Percentiles rank a stretch among this genome's conserved stretches.
These are phyloP conservation scores for Mallotus villosus DNA, from an alignment of 2,797 vertebrate species.

Conservation along the genomic window DNA sequence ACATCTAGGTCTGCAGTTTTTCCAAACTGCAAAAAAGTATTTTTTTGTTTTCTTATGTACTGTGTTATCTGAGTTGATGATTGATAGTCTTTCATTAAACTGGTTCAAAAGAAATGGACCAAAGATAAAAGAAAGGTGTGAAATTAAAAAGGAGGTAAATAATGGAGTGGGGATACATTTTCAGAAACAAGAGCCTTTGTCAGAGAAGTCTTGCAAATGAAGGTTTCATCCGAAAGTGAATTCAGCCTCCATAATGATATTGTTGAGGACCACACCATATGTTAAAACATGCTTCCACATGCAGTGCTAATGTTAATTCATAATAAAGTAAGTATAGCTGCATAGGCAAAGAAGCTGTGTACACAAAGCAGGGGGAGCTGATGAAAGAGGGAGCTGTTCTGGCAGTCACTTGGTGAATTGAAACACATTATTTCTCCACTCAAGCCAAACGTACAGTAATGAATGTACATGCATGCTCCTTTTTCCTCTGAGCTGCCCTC, in stretches of 20 bases:
- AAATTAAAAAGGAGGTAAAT: slow-evolving; percentile 8
- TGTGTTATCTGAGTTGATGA: slow-evolving; percentile 65
- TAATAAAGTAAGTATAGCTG: slow-evolving; percentile 53
- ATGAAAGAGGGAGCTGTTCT: slow-evolving; percentile 56
- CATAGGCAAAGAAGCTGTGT: slow-evolving; percentile 45
- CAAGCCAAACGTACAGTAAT: slow-evolving; percentile 62
- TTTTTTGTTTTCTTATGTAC: slow-evolving; percentile 25
- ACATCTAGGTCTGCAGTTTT: slow-evolving; percentile 60
- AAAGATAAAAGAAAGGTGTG: slow-evolving; percentile 44
- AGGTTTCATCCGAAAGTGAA: background rate
- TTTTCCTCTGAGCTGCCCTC: slow-evolving; percentile 48
- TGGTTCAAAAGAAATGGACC: slow-evolving; percentile 54
- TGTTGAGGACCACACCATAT: slow-evolving; percentile 62
- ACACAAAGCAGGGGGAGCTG: slow-evolving; percentile 46
- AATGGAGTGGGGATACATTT: no score
- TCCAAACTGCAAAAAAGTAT: slow-evolving; percentile 28
- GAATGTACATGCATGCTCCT: slow-evolving; percentile 70
- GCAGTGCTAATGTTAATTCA: slow-evolving; percentile 73
- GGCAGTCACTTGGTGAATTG: slow-evolving; percentile 54
- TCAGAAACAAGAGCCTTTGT: background rate
- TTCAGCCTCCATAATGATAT: slow-evolving; percentile 32
- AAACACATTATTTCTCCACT: slow-evolving; percentile 64
- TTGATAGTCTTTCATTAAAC: slow-evolving; percentile 78
- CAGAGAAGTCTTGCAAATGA: background rate
- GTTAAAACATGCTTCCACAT: slow-evolving; percentile 68